phyloP scores from a whole-genome alignment of 2,113 vertebrate genomes.

The Choloepus hoffmanni region DNA sequence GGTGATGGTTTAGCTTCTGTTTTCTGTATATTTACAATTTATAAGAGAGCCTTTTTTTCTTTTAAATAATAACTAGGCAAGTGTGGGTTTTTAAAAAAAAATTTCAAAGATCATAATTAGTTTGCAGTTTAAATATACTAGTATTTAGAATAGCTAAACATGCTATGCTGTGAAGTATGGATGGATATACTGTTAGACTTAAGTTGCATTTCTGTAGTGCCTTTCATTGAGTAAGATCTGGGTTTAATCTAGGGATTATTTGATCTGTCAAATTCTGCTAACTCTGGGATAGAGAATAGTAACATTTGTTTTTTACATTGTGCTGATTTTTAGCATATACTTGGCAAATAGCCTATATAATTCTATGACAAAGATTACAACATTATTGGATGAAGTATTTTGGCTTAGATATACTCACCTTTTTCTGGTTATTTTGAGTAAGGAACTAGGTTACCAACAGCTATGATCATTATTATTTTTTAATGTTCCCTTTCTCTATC shows the following conservation, averaged over 20 bases:
- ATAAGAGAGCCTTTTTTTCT: not conserved
- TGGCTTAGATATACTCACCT: not conserved
- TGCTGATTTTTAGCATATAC: not conserved
- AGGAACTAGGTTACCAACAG: not conserved
- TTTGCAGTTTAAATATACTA: not conserved
- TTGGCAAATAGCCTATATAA: not conserved
- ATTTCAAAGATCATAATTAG: not conserved
- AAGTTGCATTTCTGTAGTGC: slow-evolving; percentile 58
- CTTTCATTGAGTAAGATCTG: slow-evolving; percentile 67
- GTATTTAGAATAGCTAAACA: slow-evolving; percentile 14
- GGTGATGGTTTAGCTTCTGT: slow-evolving; percentile 79
- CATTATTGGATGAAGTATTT: rapidly evolving
- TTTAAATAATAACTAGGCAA: slow-evolving; percentile 63
- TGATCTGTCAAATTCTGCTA: not conserved
- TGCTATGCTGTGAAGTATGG: slow-evolving; percentile 58
- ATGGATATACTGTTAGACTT: not conserved
- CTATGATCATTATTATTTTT: not conserved
- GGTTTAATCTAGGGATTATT: slow-evolving; percentile 45
- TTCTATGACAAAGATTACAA: not conserved
- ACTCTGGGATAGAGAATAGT: not conserved
- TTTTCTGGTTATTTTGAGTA: not conserved
- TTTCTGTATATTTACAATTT: slow-evolving; percentile 77
- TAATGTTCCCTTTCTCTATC: not conserved
- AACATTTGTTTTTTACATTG: not conserved
- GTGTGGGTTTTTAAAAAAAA: slow-evolving; percentile 54